A percentile compares a stretch with the other conserved stretches of the same genome.
phyloP scores from a whole-genome alignment of 2,888 invertebrate species.

The Carterocephalus palaemon region DNA sequence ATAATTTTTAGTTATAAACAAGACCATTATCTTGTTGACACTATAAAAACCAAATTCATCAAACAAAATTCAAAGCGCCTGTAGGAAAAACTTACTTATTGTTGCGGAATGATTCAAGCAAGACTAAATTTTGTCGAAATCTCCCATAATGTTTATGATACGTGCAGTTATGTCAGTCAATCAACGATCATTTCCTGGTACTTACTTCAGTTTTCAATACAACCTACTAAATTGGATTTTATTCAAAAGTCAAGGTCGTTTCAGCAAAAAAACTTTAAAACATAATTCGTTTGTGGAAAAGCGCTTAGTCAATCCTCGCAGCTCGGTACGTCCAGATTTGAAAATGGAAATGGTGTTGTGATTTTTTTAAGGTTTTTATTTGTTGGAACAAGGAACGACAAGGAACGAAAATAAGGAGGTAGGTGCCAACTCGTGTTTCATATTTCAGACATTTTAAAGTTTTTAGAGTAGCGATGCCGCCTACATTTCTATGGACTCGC shows the following conservation, averaged over 20 bases:
- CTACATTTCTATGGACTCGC: too few species aligned
- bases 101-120: too few species aligned
- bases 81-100: too few species aligned
- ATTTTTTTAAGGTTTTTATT: slow-evolving; percentile 3
- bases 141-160: slow-evolving; percentile 8
- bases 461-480: too few species aligned
- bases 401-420: too few species aligned
- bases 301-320: slow-evolving; percentile 13
- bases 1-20: too few species aligned
- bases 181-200: slow-evolving; percentile 20
- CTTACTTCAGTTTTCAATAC: slow-evolving; percentile 17
- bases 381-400: neutral
- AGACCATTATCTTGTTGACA: too few species aligned
- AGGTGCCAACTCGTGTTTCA: too few species aligned
- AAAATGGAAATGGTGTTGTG: slow-evolving; percentile 12
- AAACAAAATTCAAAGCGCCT: too few species aligned
- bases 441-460: too few species aligned
- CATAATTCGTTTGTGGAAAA: slow-evolving; percentile 15
- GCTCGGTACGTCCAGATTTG: slow-evolving; percentile 10
- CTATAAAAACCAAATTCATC: too few species aligned
- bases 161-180: slow-evolving; percentile 19
- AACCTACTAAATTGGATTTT: slow-evolving; percentile 19
- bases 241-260: slow-evolving; percentile 20
- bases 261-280: slow-evolving; percentile 23
- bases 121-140: slow-evolving; percentile 5